A percentile compares a stretch with the other conserved stretches of the same genome.
phyloP scores from a whole-genome alignment of 2,113 vertebrate genomes.

The Elephantulus edwardii region DNA sequence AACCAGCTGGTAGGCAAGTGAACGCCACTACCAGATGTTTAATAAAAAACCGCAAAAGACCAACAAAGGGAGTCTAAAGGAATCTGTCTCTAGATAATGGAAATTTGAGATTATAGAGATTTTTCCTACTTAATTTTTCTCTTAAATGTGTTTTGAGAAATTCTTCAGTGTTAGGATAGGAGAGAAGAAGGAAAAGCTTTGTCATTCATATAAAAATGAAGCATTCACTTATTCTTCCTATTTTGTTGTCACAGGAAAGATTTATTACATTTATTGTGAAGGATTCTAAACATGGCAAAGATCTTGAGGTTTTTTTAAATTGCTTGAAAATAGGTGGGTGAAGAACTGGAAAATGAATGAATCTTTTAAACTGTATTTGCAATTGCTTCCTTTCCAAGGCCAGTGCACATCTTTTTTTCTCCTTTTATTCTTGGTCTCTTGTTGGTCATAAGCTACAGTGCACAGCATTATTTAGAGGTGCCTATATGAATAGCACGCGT shows the following conservation, averaged over 20 bases:
- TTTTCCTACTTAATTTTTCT: neutral
- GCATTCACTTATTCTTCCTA: neutral
- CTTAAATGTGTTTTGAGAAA: slow-evolving; percentile 27
- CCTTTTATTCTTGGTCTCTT: slow-evolving; percentile 72
- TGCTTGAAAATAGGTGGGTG: neutral
- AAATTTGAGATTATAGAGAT: neutral
- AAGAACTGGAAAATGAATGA: slow-evolving; percentile 69
- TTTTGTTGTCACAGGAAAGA: slow-evolving; percentile 30
- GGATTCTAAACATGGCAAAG: slow-evolving; percentile 49
- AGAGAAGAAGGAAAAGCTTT: neutral
- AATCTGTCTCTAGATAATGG: neutral
- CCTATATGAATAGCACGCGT: neutral
- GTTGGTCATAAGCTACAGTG: slow-evolving; percentile 69
- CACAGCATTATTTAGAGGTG: slow-evolving; percentile 48
- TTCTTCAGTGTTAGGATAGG: neutral
- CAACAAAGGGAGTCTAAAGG: slow-evolving; percentile 38
- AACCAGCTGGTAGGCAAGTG: slow-evolving; percentile 53
- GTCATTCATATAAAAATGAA: slow-evolving; percentile 46
- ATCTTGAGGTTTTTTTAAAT: slow-evolving; percentile 54
- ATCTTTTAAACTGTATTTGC: slow-evolving; percentile 67
- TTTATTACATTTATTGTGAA: slow-evolving; percentile 12
- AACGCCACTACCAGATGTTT: neutral
- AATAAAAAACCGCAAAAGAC: slow-evolving; percentile 2
- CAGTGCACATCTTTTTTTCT: slow-evolving; percentile 60
- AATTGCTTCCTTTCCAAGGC: slow-evolving; percentile 70